A percentile compares a stretch with the other conserved stretches of the same genome.
These are phyloP conservation scores for Eumeta japonica DNA, from an alignment of 1,140 invertebrate species.

Conservation along the genomic window DNA sequence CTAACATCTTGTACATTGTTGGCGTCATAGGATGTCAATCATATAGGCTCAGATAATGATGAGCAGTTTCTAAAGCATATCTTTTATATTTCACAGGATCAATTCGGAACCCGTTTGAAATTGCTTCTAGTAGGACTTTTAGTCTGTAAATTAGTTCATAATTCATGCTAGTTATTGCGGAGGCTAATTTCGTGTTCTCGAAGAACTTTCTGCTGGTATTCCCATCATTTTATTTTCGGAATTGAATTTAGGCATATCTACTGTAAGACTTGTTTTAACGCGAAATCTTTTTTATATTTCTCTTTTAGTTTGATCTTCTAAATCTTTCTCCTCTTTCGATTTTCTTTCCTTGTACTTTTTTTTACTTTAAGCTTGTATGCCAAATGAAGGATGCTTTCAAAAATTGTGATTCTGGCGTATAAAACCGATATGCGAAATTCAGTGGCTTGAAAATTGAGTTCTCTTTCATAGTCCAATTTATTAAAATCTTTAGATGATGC, in stretches of 20 bases:
- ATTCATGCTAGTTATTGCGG: not conserved
- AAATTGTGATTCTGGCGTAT: constrained; percentile 29
- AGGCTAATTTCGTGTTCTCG: not conserved
- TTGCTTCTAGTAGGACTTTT: not conserved
- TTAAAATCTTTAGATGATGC: constrained; percentile 35
- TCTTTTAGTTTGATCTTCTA: constrained; percentile 10
- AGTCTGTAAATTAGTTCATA: constrained; percentile 2
- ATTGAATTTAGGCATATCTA: not conserved
- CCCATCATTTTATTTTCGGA: not conserved
- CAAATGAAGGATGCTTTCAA: constrained; percentile 28
- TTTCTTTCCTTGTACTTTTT: constrained; percentile 17
- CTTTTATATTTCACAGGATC: constrained; percentile 1
- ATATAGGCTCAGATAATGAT: constrained; percentile 23
- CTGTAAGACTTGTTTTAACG: no score
- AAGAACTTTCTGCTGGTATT: not conserved
- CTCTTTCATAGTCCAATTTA: constrained; percentile 10
- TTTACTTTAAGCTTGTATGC: constrained; percentile 20
- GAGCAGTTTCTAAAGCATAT: constrained; percentile 18
- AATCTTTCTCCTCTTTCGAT: constrained; percentile 16
- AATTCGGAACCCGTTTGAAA: not conserved
- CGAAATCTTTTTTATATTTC: constrained; percentile 11
- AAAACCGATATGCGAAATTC: constrained; percentile 32
- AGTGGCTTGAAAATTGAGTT: constrained; percentile 15
- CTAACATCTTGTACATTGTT: constrained; percentile 30
- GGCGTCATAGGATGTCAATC: constrained; percentile 28